phyloP scores from a whole-genome alignment of 2,797 vertebrate species.

The Ctenochaetus hawaiiensis region DNA sequence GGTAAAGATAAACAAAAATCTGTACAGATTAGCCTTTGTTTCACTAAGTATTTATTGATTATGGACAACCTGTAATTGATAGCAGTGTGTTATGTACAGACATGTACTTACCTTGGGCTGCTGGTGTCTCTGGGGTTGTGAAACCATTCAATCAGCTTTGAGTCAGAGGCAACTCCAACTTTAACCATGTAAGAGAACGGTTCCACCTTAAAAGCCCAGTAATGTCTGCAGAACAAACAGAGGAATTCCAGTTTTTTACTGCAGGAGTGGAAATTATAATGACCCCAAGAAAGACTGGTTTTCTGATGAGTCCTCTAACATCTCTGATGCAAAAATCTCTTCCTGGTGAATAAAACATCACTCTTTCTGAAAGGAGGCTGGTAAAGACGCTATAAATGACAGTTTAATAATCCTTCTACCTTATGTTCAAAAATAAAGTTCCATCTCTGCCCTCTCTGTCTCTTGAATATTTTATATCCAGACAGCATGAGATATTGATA shows the following conservation, averaged over 20 bases:
- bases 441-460: background rate
- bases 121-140: slow-evolving; percentile 92
- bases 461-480: slow-evolving; percentile 36
- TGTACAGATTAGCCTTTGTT: background rate
- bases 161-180: slow-evolving; percentile 93
- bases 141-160: slow-evolving; percentile 95
- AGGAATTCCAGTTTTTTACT: background rate
- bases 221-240: slow-evolving; percentile 84
- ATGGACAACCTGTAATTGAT: background rate
- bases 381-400: background rate
- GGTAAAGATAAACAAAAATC: background rate
- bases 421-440: slow-evolving; percentile 20
- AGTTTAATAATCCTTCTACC: background rate
- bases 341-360: background rate
- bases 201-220: slow-evolving; percentile 95
- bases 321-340: background rate
- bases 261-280: background rate
- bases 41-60: background rate
- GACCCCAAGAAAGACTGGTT: background rate
- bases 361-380: background rate
- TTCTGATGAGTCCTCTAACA: background rate
- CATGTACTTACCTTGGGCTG: slow-evolving; percentile 91
- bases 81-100: background rate
- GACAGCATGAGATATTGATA: slow-evolving; percentile 7
- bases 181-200: slow-evolving; percentile 94